phyloP scores from a whole-genome alignment of 2,888 invertebrate genomes.

The Patella caerulea region DNA sequence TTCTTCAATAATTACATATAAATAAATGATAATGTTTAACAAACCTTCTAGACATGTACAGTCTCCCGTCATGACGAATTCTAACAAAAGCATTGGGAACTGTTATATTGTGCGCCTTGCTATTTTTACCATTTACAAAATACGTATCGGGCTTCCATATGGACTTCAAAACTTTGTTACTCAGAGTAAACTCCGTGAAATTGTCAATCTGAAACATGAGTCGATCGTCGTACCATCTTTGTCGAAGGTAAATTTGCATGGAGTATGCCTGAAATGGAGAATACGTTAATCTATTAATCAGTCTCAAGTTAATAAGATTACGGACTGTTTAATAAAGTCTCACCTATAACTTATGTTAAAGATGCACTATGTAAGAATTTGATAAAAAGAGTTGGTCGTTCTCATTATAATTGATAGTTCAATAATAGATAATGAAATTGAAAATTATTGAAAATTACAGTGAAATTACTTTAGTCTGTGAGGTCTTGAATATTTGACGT shows the following conservation, averaged over 20 bases:
- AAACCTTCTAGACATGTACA: constrained; percentile 62
- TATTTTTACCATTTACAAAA: constrained; percentile 73
- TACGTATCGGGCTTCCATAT: constrained; percentile 98
- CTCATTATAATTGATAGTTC: too few species aligned
- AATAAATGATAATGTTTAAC: constrained; percentile 6
- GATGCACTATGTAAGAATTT: too few species aligned
- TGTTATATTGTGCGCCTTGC: constrained; percentile 95
- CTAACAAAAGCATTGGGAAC: constrained; percentile 93
- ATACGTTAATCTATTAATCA: too few species aligned
- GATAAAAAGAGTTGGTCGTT: too few species aligned
- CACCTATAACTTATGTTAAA: too few species aligned
- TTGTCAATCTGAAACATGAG: constrained; percentile 60
- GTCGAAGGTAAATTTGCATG: constrained; percentile 67
- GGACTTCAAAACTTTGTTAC: constrained; percentile 86
- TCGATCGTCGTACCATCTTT: constrained; percentile 66
- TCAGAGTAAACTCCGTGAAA: constrained; percentile 60
- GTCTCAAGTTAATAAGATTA: too few species aligned
- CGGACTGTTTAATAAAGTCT: too few species aligned
- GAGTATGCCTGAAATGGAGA: constrained; percentile 58
- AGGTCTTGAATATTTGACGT: too few species aligned
- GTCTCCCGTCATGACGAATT: constrained; percentile 73
- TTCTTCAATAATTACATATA: not conserved
- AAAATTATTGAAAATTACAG: too few species aligned
- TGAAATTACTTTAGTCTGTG: too few species aligned
- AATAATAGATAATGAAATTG: too few species aligned